These are phyloP conservation scores for Periphyllus acericola DNA, from an alignment of 2,888 invertebrate genomes.

Conservation along the genomic window DNA sequence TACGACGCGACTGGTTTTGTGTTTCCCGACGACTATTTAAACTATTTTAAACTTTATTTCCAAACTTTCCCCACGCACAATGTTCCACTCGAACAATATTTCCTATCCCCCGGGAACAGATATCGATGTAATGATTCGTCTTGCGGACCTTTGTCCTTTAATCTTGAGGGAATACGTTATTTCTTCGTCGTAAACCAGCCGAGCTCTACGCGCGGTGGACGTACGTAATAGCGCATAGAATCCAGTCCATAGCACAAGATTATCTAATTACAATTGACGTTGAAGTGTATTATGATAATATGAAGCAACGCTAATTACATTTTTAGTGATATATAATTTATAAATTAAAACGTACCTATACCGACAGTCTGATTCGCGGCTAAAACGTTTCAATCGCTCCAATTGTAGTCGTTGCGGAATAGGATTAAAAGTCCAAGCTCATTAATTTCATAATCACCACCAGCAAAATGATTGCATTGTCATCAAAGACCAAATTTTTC, in stretches of 20 bases:
- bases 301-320: too few relatives aligned
- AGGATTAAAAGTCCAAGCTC: background rate
- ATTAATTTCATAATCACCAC: background rate
- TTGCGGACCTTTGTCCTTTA: background rate
- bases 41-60: background rate
- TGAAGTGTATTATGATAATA: too few relatives aligned
- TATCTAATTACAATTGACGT: background rate
- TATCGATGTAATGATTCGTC: slow-evolving; percentile 12
- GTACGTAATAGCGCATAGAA: background rate
- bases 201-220: background rate
- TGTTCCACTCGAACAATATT: background rate
- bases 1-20: too few relatives aligned
- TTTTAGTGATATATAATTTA: too few relatives aligned
- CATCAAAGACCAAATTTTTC: background rate
- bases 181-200: background rate
- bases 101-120: background rate
- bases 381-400: too few relatives aligned
- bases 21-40: too few relatives aligned
- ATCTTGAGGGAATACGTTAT: background rate
- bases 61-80: background rate
- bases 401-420: too few relatives aligned
- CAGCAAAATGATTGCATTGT: background rate
- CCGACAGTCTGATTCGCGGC: too few relatives aligned
- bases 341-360: too few relatives aligned
- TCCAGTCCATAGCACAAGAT: background rate